Percentiles rank a stretch among this genome's conserved stretches.
phyloP scores from a whole-genome alignment of 2,113 vertebrate species.

The Chrysochloris asiatica region DNA sequence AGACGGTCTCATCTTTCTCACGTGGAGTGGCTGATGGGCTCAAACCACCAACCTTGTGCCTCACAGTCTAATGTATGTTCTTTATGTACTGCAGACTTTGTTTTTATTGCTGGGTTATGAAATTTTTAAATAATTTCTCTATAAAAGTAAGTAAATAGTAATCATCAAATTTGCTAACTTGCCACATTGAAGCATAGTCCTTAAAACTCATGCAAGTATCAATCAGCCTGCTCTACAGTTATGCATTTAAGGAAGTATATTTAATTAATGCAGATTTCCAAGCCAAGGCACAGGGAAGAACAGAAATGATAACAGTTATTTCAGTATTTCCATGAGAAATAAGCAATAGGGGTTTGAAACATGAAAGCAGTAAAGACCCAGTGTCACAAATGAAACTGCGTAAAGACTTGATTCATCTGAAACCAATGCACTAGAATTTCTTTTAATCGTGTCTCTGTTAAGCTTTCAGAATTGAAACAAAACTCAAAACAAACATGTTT shows the following conservation, averaged over 20 bases:
- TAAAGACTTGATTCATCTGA: neutral
- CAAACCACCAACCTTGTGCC: no score
- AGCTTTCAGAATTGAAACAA: conserved; percentile 3
- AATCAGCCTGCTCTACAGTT: neutral
- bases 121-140: conserved; percentile 1
- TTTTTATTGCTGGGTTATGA: neutral
- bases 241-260: neutral
- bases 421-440: neutral
- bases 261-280: conserved; percentile 47
- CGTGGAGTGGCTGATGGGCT: no score
- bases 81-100: neutral
- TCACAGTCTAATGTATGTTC: no score
- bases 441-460: neutral
- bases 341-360: neutral
- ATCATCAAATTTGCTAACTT: neutral
- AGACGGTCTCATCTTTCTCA: no score
- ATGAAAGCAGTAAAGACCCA: neutral
- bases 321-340: conserved; percentile 31
- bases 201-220: neutral
- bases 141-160: neutral
- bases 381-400: neutral
- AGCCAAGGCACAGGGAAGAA: conserved; percentile 10
- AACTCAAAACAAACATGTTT: neutral
- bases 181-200: neutral
- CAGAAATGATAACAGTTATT: neutral